Percentiles rank a stretch among this genome's conserved stretches.
Conservation (phyloP, 1,140 invertebrate species). For the Latrodectus geometricus region DNA sequence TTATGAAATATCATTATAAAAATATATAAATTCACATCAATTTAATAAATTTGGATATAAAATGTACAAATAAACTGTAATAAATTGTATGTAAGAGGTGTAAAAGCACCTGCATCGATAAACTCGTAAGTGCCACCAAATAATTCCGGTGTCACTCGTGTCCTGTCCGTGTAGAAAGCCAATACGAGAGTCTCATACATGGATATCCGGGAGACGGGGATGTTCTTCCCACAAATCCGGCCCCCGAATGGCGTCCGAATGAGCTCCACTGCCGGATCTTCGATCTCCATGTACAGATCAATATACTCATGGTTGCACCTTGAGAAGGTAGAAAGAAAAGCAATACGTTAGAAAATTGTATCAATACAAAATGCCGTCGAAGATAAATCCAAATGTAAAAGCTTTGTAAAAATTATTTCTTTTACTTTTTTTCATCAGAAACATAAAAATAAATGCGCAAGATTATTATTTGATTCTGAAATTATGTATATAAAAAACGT, state of each 20-base stretch:
- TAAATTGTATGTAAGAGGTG: not conserved
- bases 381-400: too few species aligned
- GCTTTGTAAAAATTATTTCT: too few species aligned
- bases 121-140: slow-evolving; percentile 90
- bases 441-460: too few species aligned
- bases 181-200: slow-evolving; percentile 83
- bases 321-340: too few species aligned
- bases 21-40: not conserved
- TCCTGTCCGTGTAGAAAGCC: slow-evolving; percentile 91
- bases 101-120: slow-evolving; percentile 86
- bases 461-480: too few species aligned
- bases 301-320: slow-evolving; percentile 97
- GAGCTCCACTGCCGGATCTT: slow-evolving; percentile 80
- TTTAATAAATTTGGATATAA: not conserved
- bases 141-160: slow-evolving; percentile 78
- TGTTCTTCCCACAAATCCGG: slow-evolving; percentile 94
- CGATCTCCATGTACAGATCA: slow-evolving; percentile 96
- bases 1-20: not conserved
- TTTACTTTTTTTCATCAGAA: too few species aligned
- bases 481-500: too few species aligned
- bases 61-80: not conserved
- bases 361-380: too few species aligned
- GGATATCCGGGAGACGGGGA: slow-evolving; percentile 77
- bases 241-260: slow-evolving; percentile 96
- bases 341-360: too few species aligned